Evolutionary conservation across 2,113 vertebrate species (phyloP).

Genomic region (Scomber scombrus): DNA sequence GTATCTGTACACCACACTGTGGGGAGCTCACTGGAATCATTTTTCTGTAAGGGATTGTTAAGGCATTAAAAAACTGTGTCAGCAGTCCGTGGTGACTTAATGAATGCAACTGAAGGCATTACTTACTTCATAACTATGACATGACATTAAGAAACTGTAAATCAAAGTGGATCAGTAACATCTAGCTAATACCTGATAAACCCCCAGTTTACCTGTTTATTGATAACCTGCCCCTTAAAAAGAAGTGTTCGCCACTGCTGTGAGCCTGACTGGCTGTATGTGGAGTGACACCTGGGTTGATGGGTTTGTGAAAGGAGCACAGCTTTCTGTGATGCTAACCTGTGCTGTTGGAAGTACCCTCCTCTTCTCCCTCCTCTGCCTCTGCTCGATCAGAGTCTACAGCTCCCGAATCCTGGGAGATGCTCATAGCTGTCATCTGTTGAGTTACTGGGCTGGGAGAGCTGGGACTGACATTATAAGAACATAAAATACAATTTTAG

Average conservation of each 20-base stretch:
- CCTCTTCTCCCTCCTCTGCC: constrained; percentile 82
- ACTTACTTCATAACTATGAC: too few species aligned
- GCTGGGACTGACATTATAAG: constrained; percentile 71
- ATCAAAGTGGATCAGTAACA: too few species aligned
- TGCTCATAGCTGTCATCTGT: constrained; percentile 94
- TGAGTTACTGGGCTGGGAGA: constrained; percentile 91
- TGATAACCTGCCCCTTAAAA: background rate
- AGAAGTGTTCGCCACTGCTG: background rate
- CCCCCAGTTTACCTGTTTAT: background rate
- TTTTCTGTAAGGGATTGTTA: too few species aligned
- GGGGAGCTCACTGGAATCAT: too few species aligned
- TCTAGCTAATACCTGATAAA: too few species aligned
- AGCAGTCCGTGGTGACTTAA: too few species aligned
- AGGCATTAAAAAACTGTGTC: too few species aligned
- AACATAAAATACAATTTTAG: background rate
- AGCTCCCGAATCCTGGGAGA: constrained; percentile 87
- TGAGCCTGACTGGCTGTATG: background rate
- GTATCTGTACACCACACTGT: too few species aligned
- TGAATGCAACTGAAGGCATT: too few species aligned
- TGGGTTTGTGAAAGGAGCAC: background rate
- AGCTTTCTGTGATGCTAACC: constrained; percentile 59
- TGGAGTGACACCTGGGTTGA: background rate
- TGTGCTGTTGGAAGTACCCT: constrained; percentile 77
- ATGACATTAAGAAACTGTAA: too few species aligned
- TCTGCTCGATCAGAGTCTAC: constrained; percentile 85